phyloP scores from a whole-genome alignment of 2,113 vertebrate genomes.

The Eira barbara region DNA sequence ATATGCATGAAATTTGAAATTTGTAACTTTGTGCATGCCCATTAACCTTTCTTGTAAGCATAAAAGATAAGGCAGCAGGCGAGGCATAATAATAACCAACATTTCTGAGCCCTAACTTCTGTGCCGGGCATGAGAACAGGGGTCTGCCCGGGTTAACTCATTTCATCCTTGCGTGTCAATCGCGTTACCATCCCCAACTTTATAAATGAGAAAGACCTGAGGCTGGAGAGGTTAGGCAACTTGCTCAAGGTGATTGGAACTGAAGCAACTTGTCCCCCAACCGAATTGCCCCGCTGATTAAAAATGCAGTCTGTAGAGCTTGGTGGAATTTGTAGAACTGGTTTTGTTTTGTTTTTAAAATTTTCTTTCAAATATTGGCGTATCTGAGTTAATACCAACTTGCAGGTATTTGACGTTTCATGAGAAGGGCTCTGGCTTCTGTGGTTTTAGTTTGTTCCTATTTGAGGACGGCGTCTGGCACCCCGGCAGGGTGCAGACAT shows the following conservation, averaged over 20 bases:
- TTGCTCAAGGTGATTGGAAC: slow-evolving; percentile 15
- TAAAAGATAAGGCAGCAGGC: not conserved
- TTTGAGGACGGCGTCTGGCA: not conserved
- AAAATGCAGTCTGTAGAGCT: not conserved
- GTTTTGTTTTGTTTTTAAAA: not conserved
- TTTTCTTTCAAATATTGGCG: not conserved
- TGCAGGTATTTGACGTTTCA: not conserved
- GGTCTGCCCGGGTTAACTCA: not conserved
- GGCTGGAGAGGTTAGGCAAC: not conserved
- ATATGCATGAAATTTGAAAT: slow-evolving; percentile 62
- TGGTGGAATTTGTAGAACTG: not conserved
- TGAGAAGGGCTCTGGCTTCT: not conserved
- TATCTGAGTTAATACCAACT: not conserved
- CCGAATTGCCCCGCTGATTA: not conserved
- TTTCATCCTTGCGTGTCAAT: not conserved
- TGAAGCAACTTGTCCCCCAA: not conserved
- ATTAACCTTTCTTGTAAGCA: slow-evolving; percentile 59
- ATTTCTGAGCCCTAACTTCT: not conserved
- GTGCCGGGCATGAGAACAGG: not conserved
- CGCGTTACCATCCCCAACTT: not conserved
- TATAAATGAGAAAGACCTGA: not conserved
- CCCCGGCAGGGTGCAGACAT: not conserved
- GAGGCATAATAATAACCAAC: not conserved
- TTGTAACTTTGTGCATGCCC: slow-evolving; percentile 38
- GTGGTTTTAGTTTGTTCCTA: not conserved